Evolutionary conservation across 2,113 vertebrate genomes (phyloP).

Genomic region (Saimiri boliviensis): DNA sequence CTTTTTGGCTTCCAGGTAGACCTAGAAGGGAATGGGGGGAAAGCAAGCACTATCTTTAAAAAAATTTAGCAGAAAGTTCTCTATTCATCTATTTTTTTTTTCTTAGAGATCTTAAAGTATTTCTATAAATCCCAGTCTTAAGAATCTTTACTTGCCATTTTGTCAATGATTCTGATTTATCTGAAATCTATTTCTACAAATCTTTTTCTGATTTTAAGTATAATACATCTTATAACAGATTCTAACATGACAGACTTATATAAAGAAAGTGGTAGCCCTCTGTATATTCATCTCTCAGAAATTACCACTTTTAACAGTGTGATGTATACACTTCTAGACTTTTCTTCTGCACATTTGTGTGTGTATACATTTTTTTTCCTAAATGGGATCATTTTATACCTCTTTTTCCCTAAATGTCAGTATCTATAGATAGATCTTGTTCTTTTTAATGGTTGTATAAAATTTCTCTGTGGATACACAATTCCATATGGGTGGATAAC

Average conservation of each 20-base stretch:
- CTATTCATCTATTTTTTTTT: not conserved
- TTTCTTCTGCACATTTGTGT: not conserved
- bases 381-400: not conserved
- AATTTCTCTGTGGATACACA: not conserved
- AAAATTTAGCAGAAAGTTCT: not conserved
- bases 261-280: not conserved
- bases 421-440: not conserved
- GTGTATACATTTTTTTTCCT: not conserved
- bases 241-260: not conserved
- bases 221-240: not conserved
- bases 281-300: not conserved
- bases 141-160: not conserved
- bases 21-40: not conserved
- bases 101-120: not conserved
- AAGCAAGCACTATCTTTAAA: not conserved
- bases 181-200: not conserved
- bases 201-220: not conserved
- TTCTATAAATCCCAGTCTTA: conserved; percentile 27
- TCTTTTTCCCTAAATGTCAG: not conserved
- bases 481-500: not conserved
- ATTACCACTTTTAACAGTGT: not conserved
- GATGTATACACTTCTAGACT: not conserved
- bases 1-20: not conserved
- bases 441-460: not conserved
- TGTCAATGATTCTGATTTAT: conserved; percentile 21